These are phyloP conservation scores for Callosobruchus maculatus DNA, from an alignment of 2,888 invertebrate species.

Conservation along the genomic window DNA sequence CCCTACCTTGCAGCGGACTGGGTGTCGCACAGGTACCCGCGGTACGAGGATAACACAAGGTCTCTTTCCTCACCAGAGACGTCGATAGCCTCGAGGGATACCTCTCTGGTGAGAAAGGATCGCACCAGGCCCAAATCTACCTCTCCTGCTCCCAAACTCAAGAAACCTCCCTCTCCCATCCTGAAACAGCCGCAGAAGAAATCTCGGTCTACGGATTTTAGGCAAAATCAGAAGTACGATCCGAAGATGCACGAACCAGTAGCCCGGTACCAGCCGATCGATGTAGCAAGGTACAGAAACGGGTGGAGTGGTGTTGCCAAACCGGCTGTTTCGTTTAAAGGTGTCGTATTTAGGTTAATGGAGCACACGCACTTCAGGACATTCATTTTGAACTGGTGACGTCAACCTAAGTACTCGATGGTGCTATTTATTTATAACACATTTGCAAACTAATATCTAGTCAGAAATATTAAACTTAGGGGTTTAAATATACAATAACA, in stretches of 20 bases:
- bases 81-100: constrained; percentile 32
- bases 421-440: too few species aligned
- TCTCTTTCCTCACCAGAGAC: constrained; percentile 57
- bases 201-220: constrained; percentile 44
- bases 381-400: not conserved
- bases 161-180: constrained; percentile 44
- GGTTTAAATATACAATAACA: too few species aligned
- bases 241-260: constrained; percentile 72
- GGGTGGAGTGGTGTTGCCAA: constrained; percentile 56
- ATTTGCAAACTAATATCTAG: too few species aligned
- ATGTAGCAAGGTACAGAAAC: constrained; percentile 43
- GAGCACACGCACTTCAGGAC: constrained; percentile 1
- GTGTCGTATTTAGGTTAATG: constrained; percentile 51
- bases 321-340: constrained; percentile 72
- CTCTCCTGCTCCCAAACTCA: constrained; percentile 52
- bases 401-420: not conserved
- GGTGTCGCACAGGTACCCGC: constrained; percentile 77
- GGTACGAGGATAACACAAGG: constrained; percentile 63
- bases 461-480: too few species aligned
- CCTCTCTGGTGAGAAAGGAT: constrained; percentile 48
- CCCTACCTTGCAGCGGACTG: constrained; percentile 76
- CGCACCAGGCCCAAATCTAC: constrained; percentile 46
- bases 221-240: constrained; percentile 67
- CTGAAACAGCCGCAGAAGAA: constrained; percentile 39
- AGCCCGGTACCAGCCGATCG: constrained; percentile 67